A percentile compares a stretch with the other conserved stretches of the same genome.
Evolutionary conservation across 2,113 vertebrate species (phyloP).

Genomic region (Circaetus cinerascens): DNA sequence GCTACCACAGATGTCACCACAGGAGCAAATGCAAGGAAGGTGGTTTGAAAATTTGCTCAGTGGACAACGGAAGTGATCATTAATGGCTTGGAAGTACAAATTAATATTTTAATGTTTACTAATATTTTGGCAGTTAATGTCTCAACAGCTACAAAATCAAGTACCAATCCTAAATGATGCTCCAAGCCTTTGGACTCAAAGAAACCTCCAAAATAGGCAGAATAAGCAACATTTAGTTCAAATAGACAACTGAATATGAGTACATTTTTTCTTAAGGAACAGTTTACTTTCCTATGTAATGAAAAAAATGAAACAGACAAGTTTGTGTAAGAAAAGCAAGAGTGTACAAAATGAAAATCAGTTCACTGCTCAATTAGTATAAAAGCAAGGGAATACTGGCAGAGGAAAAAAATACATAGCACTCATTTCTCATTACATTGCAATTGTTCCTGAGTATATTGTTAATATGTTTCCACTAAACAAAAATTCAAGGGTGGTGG

Average conservation of each 20-base stretch:
- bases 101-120: not conserved
- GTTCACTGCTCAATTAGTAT: not conserved
- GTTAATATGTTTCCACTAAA: not conserved
- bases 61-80: not conserved
- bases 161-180: not conserved
- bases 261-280: not conserved
- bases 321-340: not conserved
- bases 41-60: not conserved
- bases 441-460: not conserved
- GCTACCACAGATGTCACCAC: not conserved
- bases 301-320: not conserved
- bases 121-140: not conserved
- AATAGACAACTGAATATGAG: not conserved
- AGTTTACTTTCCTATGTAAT: not conserved
- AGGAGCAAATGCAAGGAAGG: not conserved
- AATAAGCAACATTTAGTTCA: not conserved
- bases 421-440: not conserved
- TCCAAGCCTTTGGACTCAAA: not conserved
- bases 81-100: not conserved
- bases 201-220: not conserved
- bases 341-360: not conserved
- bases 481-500: not conserved
- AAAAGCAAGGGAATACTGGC: not conserved
- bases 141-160: not conserved
- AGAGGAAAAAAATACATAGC: not conserved